Evolutionary conservation across 2,888 invertebrate genomes (phyloP).

Genomic region (Nemoura dubitans): DNA sequence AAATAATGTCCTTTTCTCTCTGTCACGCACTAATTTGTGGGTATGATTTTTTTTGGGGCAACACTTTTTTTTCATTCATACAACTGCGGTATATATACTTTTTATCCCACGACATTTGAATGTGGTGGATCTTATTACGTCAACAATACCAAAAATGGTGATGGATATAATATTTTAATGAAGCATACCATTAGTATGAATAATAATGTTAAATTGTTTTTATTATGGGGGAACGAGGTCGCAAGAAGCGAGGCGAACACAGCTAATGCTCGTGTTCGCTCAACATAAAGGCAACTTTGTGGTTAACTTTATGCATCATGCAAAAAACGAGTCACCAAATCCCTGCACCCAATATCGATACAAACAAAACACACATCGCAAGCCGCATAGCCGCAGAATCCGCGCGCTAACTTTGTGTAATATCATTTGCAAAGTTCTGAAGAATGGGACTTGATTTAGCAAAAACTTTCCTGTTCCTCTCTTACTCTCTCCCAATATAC

Average conservation of each 20-base stretch:
- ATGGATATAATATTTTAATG: background rate
- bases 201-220: background rate
- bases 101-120: background rate
- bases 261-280: background rate
- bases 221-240: background rate
- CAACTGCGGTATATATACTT: background rate
- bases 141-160: slow-evolving; percentile 5
- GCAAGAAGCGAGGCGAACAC: background rate
- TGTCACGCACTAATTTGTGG: background rate
- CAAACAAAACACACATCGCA: background rate
- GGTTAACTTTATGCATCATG: background rate
- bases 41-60: background rate
- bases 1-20: background rate
- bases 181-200: background rate
- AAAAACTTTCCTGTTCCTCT: background rate
- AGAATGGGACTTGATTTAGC: background rate
- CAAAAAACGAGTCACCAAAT: background rate
- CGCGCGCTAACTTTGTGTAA: background rate
- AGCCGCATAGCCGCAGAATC: background rate
- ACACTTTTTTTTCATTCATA: background rate
- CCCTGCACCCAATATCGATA: background rate
- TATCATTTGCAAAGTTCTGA: background rate
- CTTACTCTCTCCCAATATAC: background rate
- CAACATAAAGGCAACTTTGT: background rate
- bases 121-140: background rate